These are phyloP conservation scores for Sebastes steindachneri DNA, from an alignment of 2,797 vertebrate species.

Conservation along the genomic window DNA sequence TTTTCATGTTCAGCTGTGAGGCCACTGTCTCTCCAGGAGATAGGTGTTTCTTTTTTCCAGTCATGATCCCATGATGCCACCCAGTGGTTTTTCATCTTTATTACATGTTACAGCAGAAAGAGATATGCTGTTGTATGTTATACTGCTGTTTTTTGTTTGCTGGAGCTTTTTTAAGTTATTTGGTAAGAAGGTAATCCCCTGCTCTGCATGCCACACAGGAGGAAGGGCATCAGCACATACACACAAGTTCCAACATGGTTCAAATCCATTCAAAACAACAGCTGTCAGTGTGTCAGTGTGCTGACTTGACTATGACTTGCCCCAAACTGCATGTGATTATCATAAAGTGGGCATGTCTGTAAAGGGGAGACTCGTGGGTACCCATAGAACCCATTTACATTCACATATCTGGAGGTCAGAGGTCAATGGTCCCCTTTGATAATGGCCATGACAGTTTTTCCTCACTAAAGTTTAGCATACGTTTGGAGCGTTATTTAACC, in stretches of 20 bases:
- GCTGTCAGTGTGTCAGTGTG: too few relatives aligned
- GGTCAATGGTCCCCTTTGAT: too few relatives aligned
- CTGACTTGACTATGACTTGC: too few relatives aligned
- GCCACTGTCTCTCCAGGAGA: not conserved
- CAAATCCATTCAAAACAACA: not conserved
- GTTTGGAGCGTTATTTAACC: too few relatives aligned
- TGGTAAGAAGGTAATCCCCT: not conserved
- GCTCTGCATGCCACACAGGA: not conserved
- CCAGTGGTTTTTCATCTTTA: slow-evolving; percentile 40
- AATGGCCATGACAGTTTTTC: too few relatives aligned
- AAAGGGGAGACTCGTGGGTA: too few relatives aligned
- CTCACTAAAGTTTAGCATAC: too few relatives aligned
- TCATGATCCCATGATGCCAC: slow-evolving; percentile 43
- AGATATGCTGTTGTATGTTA: fast-evolving
- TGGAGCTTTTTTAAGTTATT: not conserved
- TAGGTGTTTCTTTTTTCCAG: not conserved
- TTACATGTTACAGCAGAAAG: not conserved
- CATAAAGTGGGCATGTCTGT: too few relatives aligned
- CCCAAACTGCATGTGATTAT: too few relatives aligned
- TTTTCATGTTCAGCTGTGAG: not conserved
- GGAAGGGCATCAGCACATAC: not conserved
- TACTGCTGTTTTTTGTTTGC: not conserved
- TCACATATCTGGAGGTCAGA: too few relatives aligned
- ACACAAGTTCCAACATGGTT: not conserved
- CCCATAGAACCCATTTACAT: too few relatives aligned